Evolutionary conservation across 2,888 invertebrate genomes (phyloP), one percentile per base, ranked within the genome.

Genomic region (Subacronicta megacephala): DNA sequence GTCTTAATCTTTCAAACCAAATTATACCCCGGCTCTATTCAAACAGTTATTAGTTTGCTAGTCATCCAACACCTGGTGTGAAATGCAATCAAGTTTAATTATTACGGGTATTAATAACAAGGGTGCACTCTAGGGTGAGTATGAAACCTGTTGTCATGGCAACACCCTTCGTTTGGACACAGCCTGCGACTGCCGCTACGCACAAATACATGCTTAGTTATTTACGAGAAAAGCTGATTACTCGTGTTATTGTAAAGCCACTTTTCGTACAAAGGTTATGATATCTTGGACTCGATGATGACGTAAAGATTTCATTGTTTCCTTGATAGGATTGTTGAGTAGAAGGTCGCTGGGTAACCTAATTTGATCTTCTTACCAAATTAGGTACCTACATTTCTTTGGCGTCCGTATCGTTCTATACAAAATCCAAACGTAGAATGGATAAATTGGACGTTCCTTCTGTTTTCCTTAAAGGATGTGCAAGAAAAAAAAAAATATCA

Each of bases 41-140:
- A 75, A 70, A 76, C 83, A 64, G 60, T 68, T 70, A 75, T 76
- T 76, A 75, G 73, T 87, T 84, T 87, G 87, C 89, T 84, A 88
- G 89, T 83, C 90, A 92, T 89, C 92, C 79, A 89, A 87, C 93
- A 94, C 93, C 93, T 94, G 93, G 93, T 88, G 93, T 88, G 93
- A 92, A 93, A 92, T 91, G 92, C 93, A 94, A 94, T 94, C 93
- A 93, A 91, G 92, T 92, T 93, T 93, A 93, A 93, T 94, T 93
- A 94, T 93, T 93, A 88, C 88, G 85, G 89, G 93, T 93, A 94
- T 94, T 94, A 93, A 93, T 94, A 93, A 93, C 93, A 90, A 93
- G 93, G 94, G 94, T 92, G 92, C 90, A 90, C 84, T 85, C 80
- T 57, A 82, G 92, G 90, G 89, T 82, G 81, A 83, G 84, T 73